phyloP scores from a whole-genome alignment of 2,888 invertebrate species.

The Anthophora plumipes region DNA sequence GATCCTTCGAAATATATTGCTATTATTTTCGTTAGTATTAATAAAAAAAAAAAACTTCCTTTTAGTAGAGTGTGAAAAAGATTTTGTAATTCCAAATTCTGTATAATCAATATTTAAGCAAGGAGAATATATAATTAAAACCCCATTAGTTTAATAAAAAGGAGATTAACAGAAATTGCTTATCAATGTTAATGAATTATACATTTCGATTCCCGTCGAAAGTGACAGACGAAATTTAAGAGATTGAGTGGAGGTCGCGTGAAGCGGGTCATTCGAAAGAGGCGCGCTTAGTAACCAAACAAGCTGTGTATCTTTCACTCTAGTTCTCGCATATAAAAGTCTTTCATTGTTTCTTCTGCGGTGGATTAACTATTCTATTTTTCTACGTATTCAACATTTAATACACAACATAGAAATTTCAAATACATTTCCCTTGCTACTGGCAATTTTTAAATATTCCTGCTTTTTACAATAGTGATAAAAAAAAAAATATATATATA shows the following conservation, averaged over 20 bases:
- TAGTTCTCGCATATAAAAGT: slow-evolving; percentile 4
- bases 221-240: slow-evolving; percentile 48
- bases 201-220: slow-evolving; percentile 38
- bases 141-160: slow-evolving; percentile 38
- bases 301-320: slow-evolving; percentile 36
- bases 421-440: neutral
- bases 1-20: neutral
- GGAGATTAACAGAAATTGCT: slow-evolving; percentile 28
- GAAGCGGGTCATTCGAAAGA: slow-evolving; percentile 40
- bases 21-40: too few species aligned
- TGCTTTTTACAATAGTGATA: neutral
- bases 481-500: neutral
- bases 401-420: neutral
- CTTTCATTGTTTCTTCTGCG: neutral
- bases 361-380: neutral
- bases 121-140: slow-evolving; percentile 23
- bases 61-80: neutral
- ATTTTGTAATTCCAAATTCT: neutral
- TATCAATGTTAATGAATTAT: slow-evolving; percentile 43
- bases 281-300: slow-evolving; percentile 46
- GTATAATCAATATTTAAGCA: slow-evolving; percentile 1
- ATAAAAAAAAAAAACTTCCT: slow-evolving; percentile 8
- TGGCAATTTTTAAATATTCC: neutral
- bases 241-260: slow-evolving; percentile 43
- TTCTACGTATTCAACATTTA: neutral